Evolutionary conservation across 2,888 invertebrate genomes (phyloP).

Genomic region (Drosophila histrio): DNA sequence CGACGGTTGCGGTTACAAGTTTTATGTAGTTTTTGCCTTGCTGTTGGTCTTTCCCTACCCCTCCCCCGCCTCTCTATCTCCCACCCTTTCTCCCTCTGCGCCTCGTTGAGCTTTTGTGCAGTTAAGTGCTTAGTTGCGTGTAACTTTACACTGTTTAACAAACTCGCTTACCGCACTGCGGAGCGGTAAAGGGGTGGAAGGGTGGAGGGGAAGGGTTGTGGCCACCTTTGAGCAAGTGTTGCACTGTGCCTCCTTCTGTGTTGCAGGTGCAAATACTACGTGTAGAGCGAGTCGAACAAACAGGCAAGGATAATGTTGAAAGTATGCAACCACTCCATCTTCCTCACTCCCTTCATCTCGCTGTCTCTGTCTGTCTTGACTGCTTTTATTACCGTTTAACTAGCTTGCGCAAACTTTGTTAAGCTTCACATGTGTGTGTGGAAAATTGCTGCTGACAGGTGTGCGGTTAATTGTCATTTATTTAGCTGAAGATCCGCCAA

Average conservation of each 20-base stretch:
- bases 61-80: not conserved
- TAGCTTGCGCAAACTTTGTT: conserved; percentile 46
- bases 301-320: conserved; percentile 47
- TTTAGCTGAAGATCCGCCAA: conserved; percentile 11
- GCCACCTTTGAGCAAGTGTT: conserved; percentile 52
- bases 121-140: conserved; percentile 79
- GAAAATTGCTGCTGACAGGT: conserved; percentile 6
- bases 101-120: conserved; percentile 66
- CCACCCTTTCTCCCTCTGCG: not conserved
- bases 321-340: not conserved
- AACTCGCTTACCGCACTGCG: conserved; percentile 58
- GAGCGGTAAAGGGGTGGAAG: not conserved
- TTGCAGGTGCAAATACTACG: conserved; percentile 65
- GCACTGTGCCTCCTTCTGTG: conserved; percentile 38
- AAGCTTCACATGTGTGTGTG: conserved; percentile 18
- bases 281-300: conserved; percentile 31
- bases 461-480: conserved; percentile 40
- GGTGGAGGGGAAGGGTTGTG: not conserved
- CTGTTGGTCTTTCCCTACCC: not conserved
- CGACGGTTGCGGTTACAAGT: conserved; percentile 56
- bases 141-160: conserved; percentile 78
- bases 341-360: not conserved
- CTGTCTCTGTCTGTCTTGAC: conserved; percentile 7
- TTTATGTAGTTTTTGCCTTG: conserved; percentile 34
- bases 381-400: conserved; percentile 49